Base-by-base conservation (phyloP, 2,888 invertebrate species). In the Apodemia zela region DNA sequence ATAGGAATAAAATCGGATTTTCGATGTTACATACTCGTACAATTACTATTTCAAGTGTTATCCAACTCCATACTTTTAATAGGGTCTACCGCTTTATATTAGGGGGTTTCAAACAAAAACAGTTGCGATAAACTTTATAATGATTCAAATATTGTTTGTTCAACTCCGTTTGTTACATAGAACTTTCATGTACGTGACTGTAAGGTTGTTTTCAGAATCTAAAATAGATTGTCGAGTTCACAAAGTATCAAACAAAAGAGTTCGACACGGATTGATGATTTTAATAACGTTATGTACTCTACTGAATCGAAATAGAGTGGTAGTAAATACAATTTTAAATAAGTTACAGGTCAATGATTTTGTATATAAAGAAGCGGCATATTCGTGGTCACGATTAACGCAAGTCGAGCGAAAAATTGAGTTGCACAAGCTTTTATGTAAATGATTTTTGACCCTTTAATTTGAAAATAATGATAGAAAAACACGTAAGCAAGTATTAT, bases 131-230 rank as follows among this genome's bases (percentile, higher is more conserved):
- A 54, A 54, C 54, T 54, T 54, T 54, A 54, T 54, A 54, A 54
- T 54, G 54, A 54, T 54, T 54, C 29, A 54, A 54, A 54, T 54
- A 29, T 54, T 54, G 54, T 54, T 54, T 54, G 54, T 29, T 15
- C 54, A 54, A 54, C 54, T 54, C 54, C 25, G 21, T 25, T 54
- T 54, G 54, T 54, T 54, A 54, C 54, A 54, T 54, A 25, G 25
- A 54, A 54, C 54, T 29, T 54, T 54, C 54, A 54, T 29, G 29
- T 54, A 54, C 54, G 54, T 54, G 54, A 54, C 29, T 54, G 29
- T 15, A 21, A 25, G 25, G 15, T 25, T 54, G 54, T 54, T 54
- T 25, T 54, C 7, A 15, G 54, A 54, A 54, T 51, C 18, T 18
- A 21, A 51, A 25, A 54, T 29, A 54, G 54, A 54, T 54, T 54